Evolutionary conservation across 2,113 vertebrate species (phyloP).

Genomic region (Cathartes aura): DNA sequence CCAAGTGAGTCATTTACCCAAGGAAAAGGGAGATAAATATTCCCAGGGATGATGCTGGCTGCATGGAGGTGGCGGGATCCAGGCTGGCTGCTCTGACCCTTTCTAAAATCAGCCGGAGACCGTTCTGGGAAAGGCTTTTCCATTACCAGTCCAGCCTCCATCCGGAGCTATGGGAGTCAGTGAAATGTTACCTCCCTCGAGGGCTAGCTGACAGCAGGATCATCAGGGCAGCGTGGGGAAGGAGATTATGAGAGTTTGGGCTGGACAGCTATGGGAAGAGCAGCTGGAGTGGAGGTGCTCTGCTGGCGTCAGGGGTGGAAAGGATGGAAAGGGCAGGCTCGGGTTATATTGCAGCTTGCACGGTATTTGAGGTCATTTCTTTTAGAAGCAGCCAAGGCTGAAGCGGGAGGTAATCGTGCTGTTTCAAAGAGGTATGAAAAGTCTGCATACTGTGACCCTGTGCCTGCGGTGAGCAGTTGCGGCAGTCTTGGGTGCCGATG

Average conservation of each 20-base stretch:
- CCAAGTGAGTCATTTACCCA: not conserved
- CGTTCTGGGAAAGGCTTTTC: not conserved
- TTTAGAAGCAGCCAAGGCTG: not conserved
- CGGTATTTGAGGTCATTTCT: not conserved
- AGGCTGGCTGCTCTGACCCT: not conserved
- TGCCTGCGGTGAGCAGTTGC: accelerated
- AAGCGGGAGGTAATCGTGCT: not conserved
- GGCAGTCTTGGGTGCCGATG: not conserved
- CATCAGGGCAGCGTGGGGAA: accelerated
- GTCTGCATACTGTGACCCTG: not conserved
- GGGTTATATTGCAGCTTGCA: not conserved
- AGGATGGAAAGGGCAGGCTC: not conserved
- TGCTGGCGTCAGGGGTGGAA: not conserved
- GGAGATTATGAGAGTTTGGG: not conserved
- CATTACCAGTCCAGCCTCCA: not conserved
- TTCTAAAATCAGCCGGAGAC: not conserved
- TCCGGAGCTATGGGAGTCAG: not conserved
- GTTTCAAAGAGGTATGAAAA: constrained; percentile 19
- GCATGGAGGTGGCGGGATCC: not conserved
- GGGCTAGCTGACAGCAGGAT: not conserved
- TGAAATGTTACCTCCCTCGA: not conserved
- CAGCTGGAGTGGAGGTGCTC: not conserved
- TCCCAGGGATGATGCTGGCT: not conserved
- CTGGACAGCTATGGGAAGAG: not conserved
- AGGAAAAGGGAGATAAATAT: not conserved